A percentile compares a stretch with the other conserved stretches of the same genome.
Evolutionary conservation across 2,113 vertebrate genomes (phyloP).

Genomic region (Rhinolophus sinicus): DNA sequence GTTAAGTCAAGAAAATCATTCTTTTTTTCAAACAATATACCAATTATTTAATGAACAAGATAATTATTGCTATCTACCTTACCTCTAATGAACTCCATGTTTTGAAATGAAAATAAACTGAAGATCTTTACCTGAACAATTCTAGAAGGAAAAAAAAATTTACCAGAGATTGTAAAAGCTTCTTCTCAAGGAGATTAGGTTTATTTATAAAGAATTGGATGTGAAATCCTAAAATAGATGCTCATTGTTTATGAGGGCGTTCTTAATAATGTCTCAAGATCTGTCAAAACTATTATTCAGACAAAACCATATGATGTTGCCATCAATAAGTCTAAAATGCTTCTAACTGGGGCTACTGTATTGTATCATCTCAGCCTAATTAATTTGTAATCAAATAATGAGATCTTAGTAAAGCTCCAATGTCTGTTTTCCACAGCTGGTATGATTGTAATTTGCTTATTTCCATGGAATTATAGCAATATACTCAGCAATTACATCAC

Average conservation of each 20-base stretch:
- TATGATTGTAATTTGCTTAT: constrained; percentile 22
- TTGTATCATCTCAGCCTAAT: background rate
- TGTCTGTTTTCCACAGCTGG: constrained; percentile 20
- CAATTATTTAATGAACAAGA: background rate
- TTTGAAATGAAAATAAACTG: background rate
- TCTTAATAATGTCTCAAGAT: background rate
- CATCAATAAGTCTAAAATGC: background rate
- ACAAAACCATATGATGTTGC: background rate
- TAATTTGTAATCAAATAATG: constrained; percentile 33
- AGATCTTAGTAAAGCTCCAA: background rate
- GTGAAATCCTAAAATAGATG: background rate
- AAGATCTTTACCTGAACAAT: background rate
- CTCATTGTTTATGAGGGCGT: background rate
- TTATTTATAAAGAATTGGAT: background rate
- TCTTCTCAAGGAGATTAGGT: background rate
- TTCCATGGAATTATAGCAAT: background rate
- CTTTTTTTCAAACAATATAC: background rate
- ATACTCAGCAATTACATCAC: background rate
- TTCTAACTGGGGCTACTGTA: background rate
- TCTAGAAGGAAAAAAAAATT: background rate
- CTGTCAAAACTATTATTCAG: background rate
- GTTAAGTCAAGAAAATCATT: background rate
- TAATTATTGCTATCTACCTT: background rate
- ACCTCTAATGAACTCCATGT: background rate
- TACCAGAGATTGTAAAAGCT: background rate